A percentile compares a stretch with the other conserved stretches of the same genome.
phyloP scores from a whole-genome alignment of 53 echinoderm and acorn worm species.

The Patiria pectinifera region DNA sequence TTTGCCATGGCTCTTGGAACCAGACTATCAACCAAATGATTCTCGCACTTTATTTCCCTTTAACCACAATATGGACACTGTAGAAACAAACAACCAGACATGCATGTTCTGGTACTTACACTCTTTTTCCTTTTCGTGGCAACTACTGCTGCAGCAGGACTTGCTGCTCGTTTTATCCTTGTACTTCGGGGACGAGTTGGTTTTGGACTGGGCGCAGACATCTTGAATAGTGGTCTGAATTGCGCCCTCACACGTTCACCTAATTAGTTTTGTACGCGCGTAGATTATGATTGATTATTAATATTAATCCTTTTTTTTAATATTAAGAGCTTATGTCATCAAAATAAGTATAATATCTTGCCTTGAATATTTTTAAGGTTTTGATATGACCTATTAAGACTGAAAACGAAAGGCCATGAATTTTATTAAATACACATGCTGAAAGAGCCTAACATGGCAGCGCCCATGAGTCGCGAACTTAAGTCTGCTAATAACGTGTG shows the following conservation, averaged over 20 bases:
- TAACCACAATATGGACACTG: no score
- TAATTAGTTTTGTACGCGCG: background rate
- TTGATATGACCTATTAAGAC: background rate
- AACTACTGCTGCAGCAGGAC: constrained; percentile 51
- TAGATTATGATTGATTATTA: background rate
- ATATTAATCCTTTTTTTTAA: background rate
- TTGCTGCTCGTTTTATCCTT: constrained; percentile 49
- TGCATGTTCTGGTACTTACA: background rate
- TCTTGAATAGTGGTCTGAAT: background rate
- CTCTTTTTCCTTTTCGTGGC: constrained; percentile 54
- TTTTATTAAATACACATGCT: background rate
- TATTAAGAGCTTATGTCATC: background rate
- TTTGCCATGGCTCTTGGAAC: no score
- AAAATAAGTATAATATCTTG: no score
- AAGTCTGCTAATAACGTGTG: no score
- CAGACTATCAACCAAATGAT: no score
- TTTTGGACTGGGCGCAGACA: constrained; percentile 50
- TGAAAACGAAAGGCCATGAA: background rate
- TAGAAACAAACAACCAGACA: background rate
- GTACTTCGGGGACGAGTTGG: constrained; percentile 60
- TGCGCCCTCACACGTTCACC: constrained; percentile 27
- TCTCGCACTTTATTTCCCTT: no score
- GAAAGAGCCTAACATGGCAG: constrained; percentile 52
- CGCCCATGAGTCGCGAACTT: constrained; percentile 19
- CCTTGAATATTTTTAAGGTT: no score